These are phyloP conservation scores for Tachina grossa DNA, from an alignment of 2,888 invertebrate species.

Conservation along the genomic window DNA sequence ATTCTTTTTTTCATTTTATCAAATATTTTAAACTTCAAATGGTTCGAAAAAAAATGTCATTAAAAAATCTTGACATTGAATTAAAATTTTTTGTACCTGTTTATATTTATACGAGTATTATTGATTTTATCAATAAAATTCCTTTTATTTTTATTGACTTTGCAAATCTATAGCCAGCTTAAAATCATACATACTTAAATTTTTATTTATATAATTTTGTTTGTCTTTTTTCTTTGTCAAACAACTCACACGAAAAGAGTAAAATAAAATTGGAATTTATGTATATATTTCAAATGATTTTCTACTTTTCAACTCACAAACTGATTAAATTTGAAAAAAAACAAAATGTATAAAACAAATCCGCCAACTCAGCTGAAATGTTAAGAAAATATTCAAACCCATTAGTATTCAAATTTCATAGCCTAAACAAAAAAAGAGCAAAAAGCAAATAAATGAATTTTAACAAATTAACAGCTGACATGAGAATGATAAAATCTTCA, in stretches of 20 bases:
- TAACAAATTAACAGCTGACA: slow-evolving; percentile 54
- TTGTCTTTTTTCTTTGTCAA: slow-evolving; percentile 36
- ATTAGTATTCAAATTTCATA: slow-evolving; percentile 58
- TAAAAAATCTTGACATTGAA: slow-evolving; percentile 47
- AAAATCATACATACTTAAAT: slow-evolving; percentile 39
- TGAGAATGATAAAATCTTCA: slow-evolving; percentile 38
- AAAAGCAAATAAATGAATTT: slow-evolving; percentile 40
- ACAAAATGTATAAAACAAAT: slow-evolving; percentile 29
- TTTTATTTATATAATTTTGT: slow-evolving; percentile 1
- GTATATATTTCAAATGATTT: background rate
- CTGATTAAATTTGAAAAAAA: background rate
- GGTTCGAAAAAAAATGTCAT: background rate
- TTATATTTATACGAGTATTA: background rate
- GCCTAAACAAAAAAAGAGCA: slow-evolving; percentile 57
- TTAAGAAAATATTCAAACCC: slow-evolving; percentile 30
- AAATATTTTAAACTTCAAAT: too few relatives aligned
- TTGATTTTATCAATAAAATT: slow-evolving; percentile 37
- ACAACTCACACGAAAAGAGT: slow-evolving; percentile 20
- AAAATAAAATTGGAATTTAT: slow-evolving; percentile 18
- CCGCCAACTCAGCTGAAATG: slow-evolving; percentile 21
- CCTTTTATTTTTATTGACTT: slow-evolving; percentile 38
- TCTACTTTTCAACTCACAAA: background rate
- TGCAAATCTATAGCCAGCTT: slow-evolving; percentile 42
- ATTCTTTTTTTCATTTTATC: background rate
- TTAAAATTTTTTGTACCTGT: slow-evolving; percentile 6